Evolutionary conservation across 2,888 invertebrate species (phyloP).

Genomic region (Biston betularia): DNA sequence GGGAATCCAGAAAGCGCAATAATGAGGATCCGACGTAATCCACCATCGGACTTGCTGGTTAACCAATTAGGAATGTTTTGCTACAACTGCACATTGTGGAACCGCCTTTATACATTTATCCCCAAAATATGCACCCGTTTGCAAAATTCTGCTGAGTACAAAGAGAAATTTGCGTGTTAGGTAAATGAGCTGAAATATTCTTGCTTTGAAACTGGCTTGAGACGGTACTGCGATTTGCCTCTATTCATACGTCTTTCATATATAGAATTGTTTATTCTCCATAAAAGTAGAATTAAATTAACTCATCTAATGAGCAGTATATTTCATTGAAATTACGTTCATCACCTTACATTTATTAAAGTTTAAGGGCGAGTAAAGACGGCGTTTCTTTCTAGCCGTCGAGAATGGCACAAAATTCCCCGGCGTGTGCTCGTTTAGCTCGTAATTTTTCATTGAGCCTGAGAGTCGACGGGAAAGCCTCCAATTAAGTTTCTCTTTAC

Average conservation of each 20-base stretch:
- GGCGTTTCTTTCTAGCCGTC: slow-evolving; percentile 74
- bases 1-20: slow-evolving; percentile 72
- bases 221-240: slow-evolving; percentile 24
- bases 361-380: slow-evolving; percentile 68
- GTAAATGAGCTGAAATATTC: slow-evolving; percentile 29
- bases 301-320: slow-evolving; percentile 67
- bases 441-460: slow-evolving; percentile 86
- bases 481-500: slow-evolving; percentile 86
- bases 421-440: slow-evolving; percentile 83
- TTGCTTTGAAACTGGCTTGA: slow-evolving; percentile 22
- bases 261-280: slow-evolving; percentile 36
- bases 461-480: slow-evolving; percentile 81
- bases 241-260: slow-evolving; percentile 21
- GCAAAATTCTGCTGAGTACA: slow-evolving; percentile 27
- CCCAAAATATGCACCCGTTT: slow-evolving; percentile 21
- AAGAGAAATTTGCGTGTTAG: slow-evolving; percentile 22
- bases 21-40: slow-evolving; percentile 73
- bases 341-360: slow-evolving; percentile 75
- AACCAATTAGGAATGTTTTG: slow-evolving; percentile 71
- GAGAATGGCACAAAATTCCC: slow-evolving; percentile 80
- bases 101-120: slow-evolving; percentile 24
- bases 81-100: slow-evolving; percentile 38
- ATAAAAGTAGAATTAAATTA: slow-evolving; percentile 64
- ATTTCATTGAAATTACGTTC: slow-evolving; percentile 74
- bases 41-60: slow-evolving; percentile 63